Base-by-base conservation (phyloP, 2,888 invertebrate species). In the Drosophila niveifrons region DNA sequence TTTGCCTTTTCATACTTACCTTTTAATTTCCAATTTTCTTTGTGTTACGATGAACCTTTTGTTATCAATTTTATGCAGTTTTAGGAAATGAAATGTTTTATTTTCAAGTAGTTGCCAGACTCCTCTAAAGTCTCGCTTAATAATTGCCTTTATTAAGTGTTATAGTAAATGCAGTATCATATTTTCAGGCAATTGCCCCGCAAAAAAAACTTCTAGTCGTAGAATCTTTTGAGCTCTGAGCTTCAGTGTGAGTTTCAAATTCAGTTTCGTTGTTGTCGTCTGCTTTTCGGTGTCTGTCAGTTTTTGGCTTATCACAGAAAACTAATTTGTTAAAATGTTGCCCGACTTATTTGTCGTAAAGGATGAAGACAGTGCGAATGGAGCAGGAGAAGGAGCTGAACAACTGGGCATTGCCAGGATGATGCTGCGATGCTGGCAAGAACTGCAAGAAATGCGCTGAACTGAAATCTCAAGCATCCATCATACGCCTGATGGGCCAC, bases 301-400 rank as follows among this genome's bases (percentile, higher is more conserved):
- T 58, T 80, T 65, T 62, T 72, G 67, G 70, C 67, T 78, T 88
- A 79, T 83, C 87, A 75, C 66, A 51, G 72, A 78, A 88, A 89
- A 85, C 85, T 83, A 87, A 89, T 89, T 89, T 89, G 88, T 80
- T 89, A 83, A 89, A 89, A 85, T 85, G 82, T 70, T 75, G 78
- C 70, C 57, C 68, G 68, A 72, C 81, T 79, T 82, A 81, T 81
- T 82, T 80, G 79, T 78, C 78, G 56, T 23, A 36, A 17, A 23
- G 13, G 44, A 47, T 17, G 52, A 28, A 7, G 29, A 11, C 3
- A n/a, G 3, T 13, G 23, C 0, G 18, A n/a, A n/a, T n/a, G 17
- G 10, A 17, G 34, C 1, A 34, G 9, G 8, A 58, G 31, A 1
- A 2, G 4, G 15, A 15, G 15, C 0, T 2, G 23, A 17, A 36